Evolutionary conservation across 2,797 vertebrate species (phyloP), one percentile per base, ranked within the genome.

Genomic region (Acanthiza pusilla): DNA sequence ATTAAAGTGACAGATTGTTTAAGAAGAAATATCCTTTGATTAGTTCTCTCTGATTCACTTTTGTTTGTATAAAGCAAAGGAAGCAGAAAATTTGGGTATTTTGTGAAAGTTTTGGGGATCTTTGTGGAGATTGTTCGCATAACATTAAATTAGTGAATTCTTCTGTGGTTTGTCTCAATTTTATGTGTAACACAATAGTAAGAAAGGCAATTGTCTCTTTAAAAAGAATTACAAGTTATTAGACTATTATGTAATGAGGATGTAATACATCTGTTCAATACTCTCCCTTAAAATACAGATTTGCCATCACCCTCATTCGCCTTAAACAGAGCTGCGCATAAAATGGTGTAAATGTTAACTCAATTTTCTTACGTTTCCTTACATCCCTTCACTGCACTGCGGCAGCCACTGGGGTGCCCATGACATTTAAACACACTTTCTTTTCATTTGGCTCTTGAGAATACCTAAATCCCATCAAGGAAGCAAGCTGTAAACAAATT

Each of bases 41-140:
- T 73, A 65, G 2, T 55, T 89, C 15, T 40, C 16, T 55, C 26
- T 23, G 15, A 22, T 53, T 61, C 17, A 23, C 1, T 25, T 62
- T 75, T 55, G 2, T 45, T 60, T 47, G 7, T 29, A 58, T 7
- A 32, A 15, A 80, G 18, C 13, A 76, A 19, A 70, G 26, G 18
- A 68, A 58, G 9, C 2, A 32, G n/a, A 75, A 47, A 15, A 84
- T 45, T 14, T 32, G 21, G 4, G 13, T 40, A 26, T 53, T 83
- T 57, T 79, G 36, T 65, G 14, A 67, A 91, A 85, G 9, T 36
- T 25, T 38, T 17, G 3, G 7, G 5, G 20, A 61, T 32, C 38
- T 75, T 29, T 57, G 22, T 42, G 15, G 7, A 0, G 0, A 23
- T 29, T 79, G 36, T 71, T 80, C 14, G 25, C 0, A 0, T 54